These are phyloP conservation scores for Laticauda laticaudata DNA, from an alignment of 2,113 vertebrate species.

Conservation along the genomic window DNA sequence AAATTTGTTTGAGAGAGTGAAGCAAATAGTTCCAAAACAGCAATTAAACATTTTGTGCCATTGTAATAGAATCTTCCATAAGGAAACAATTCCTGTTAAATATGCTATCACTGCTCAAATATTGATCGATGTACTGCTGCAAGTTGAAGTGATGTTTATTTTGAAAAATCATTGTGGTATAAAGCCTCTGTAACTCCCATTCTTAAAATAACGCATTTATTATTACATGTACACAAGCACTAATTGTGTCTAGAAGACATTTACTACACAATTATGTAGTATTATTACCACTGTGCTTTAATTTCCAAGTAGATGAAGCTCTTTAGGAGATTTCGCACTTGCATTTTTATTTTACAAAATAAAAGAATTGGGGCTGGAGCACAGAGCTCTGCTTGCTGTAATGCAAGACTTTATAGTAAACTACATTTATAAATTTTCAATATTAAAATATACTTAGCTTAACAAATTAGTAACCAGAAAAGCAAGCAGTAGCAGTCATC, in stretches of 20 bases:
- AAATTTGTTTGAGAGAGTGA: neutral
- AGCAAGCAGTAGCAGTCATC: neutral
- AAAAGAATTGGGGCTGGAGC: neutral
- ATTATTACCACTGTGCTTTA: neutral
- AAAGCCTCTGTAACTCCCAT: fast-evolving
- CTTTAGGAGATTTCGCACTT: neutral
- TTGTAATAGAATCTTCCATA: neutral
- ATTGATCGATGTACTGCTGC: neutral
- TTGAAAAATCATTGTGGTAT: neutral
- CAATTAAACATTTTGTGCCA: neutral
- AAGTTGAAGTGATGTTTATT: neutral
- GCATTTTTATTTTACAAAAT: neutral
- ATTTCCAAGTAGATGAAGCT: neutral
- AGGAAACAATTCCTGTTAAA: neutral
- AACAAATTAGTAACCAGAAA: neutral
- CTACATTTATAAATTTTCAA: neutral
- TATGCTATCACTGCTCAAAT: neutral
- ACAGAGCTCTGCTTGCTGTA: neutral
- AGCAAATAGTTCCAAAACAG: neutral
- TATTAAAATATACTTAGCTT: neutral
- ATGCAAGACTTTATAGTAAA: neutral
- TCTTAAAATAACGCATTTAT: neutral
- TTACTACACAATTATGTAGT: neutral
- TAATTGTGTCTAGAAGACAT: neutral
- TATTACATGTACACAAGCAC: neutral